Base-by-base conservation (phyloP, 2,113 vertebrate species). In the Tetrao urogallus region DNA sequence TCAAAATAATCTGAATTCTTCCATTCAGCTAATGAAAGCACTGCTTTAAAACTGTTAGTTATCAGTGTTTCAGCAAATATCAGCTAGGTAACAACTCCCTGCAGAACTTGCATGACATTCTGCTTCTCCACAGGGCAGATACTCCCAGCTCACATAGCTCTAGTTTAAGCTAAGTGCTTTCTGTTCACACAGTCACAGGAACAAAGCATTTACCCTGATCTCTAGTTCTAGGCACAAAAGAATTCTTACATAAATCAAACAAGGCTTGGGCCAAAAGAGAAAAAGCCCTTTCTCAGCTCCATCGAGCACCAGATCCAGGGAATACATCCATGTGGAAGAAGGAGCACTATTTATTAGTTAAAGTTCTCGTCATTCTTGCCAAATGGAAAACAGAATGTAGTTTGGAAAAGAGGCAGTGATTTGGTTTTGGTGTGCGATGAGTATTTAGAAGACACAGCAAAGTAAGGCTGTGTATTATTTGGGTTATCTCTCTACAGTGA, bases 281-380 rank as follows among this genome's bases (percentile, higher is more conserved):
- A 95, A 70, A 36, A 63, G 70, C 95, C 90, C 88, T 61, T 95
- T 97, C 88, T 86, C 93, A 88, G 86, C n/a, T 66, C 56, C 47
- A 50, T 58, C 66, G 24, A 88, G 91, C 47, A 43, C 65, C 38
- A 22, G 19, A 45, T 76, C 97, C 96, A 96, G 96, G 96, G 78
- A 97, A 5, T 27, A 60, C 36, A 86, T 34, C 5, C 3, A 8
- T 66, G 70, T 45, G 82, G 73, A 76, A 64, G 66, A 45, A 71
- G 66, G 36, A 82, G 79, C 65, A 60, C 30, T 57, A 25, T 36
- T 47, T 27, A 32, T 34, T 76, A 69, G n/a, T 17, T 34, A 54
- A 91, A 73, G 54, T 56, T 38, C 24, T 40, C 34, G 16, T 61
- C 16, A 8, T 17, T 18, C 60, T 63, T 16, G 6, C 24, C 60